These are phyloP conservation scores for Drosophila malerkotliana DNA, from an alignment of 1,140 invertebrate genomes.

Conservation along the genomic window DNA sequence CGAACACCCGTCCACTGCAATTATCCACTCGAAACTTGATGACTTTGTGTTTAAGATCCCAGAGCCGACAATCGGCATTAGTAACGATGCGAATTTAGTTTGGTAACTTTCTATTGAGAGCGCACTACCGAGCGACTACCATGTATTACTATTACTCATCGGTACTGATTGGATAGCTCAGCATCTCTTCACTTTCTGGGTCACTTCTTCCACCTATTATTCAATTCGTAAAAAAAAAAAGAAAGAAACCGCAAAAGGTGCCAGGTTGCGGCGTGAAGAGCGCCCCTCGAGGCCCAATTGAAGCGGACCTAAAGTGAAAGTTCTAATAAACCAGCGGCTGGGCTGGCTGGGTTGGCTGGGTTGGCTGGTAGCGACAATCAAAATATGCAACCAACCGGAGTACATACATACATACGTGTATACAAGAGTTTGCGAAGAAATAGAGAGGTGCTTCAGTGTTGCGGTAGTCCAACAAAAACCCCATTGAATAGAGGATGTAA, in stretches of 20 bases:
- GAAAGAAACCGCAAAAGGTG: slow-evolving; percentile 11
- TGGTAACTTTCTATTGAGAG: slow-evolving; percentile 44
- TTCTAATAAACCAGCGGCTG: slow-evolving; percentile 63
- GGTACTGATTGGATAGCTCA: slow-evolving; percentile 37
- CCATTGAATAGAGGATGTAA: slow-evolving; percentile 42
- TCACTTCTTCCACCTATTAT: slow-evolving; percentile 57
- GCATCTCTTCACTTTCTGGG: slow-evolving; percentile 52
- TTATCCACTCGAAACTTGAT: slow-evolving; percentile 61
- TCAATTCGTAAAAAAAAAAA: slow-evolving; percentile 42
- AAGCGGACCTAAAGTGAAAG: slow-evolving; percentile 78
- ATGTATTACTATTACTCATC: slow-evolving; percentile 38
- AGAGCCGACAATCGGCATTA: slow-evolving; percentile 12
- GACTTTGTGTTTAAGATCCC: slow-evolving; percentile 43
- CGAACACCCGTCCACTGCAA: slow-evolving; percentile 33
- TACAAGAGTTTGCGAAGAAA: slow-evolving; percentile 1
- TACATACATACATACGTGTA: neutral
- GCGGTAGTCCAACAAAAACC: slow-evolving; percentile 61
- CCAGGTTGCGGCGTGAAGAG: slow-evolving; percentile 8
- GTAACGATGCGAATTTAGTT: slow-evolving; percentile 29
- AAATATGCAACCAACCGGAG: slow-evolving; percentile 28
- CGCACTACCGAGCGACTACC: slow-evolving; percentile 4
- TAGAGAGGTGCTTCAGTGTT: slow-evolving; percentile 41
- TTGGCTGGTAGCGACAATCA: slow-evolving; percentile 7
- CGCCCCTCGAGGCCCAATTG: slow-evolving; percentile 41
- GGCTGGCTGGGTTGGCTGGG: neutral